Base-by-base conservation (phyloP, 2,797 vertebrate species). In the Acanthornis magna region DNA sequence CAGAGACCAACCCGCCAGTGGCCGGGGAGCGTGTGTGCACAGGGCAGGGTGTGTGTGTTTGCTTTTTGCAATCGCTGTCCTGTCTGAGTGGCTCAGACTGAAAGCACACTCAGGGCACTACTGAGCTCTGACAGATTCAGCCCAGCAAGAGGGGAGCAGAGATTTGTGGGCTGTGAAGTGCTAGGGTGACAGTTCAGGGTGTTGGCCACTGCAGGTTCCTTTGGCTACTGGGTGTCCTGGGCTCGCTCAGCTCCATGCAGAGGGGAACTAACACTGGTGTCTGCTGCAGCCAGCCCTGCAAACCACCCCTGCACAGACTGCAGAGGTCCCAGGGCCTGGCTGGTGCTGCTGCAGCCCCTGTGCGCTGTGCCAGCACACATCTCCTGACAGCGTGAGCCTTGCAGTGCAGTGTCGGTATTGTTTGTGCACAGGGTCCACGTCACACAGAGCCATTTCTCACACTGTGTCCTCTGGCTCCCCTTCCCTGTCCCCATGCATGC, bases 1-100 rank as follows among this genome's bases (percentile, higher is more conserved):
- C 48, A 4, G 48, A 81, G 65, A 63, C 0, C 3, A 14, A 14
- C 43, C 5, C 67, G 68, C 20, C 53, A 34, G 0, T 2, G 8
- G 42, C 51, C 47, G 43, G 36, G 65, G 30, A 91, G 42, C 0
- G 0, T 58, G 76, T 48, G 60, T 16, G 72, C 85, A 42, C 1
- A 3, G 40, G 63, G 34, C n/a, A 79, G 21, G 0, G 29, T 5
- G 23, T 2, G 32, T 6, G 40, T 66, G 72, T 83, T 88, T 91
- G 91, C 19, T 48, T 94, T 92, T 71, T 77, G 88, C 75, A 88
- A 71, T 63, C 11, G 0, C 72, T 80, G 63, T 36, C 51, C 78
- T 51, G 63, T 30, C 53, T 77, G 57, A 2, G 0, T 23, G 45
- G 70, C 50, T 93, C n/a, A 21, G 45, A 7, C 54, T 58, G 47